A percentile compares a stretch with the other conserved stretches of the same genome.
Conservation (phyloP, 1,140 invertebrate species). For the Telenomus remus region DNA sequence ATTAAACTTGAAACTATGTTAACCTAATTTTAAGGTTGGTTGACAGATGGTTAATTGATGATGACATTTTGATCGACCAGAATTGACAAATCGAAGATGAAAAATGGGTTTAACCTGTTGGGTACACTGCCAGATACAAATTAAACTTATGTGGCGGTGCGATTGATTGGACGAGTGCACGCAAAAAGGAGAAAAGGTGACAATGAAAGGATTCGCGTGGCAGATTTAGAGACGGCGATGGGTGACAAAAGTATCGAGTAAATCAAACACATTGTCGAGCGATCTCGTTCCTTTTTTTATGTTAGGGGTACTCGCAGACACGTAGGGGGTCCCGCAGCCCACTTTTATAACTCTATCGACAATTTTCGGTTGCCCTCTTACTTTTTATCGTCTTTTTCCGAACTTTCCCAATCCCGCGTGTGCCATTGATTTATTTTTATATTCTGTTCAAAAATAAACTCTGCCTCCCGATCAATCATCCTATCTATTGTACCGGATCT, state of each 20-base stretch:
- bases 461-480: slow-evolving; percentile 33
- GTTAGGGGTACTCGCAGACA: slow-evolving; percentile 50
- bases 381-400: slow-evolving; percentile 59
- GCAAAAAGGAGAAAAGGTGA: slow-evolving; percentile 29
- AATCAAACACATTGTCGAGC: slow-evolving; percentile 60
- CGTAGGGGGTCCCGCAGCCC: slow-evolving; percentile 56
- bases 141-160: slow-evolving; percentile 31
- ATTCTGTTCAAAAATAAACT: slow-evolving; percentile 16
- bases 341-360: slow-evolving; percentile 70
- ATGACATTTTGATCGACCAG: no score
- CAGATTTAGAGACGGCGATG: slow-evolving; percentile 10
- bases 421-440: slow-evolving; percentile 62
- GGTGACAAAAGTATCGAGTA: slow-evolving; percentile 47
- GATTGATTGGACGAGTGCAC: slow-evolving; percentile 25
- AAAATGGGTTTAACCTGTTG: slow-evolving; percentile 40
- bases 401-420: slow-evolving; percentile 32
- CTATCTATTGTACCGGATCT: background rate
- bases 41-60: no score
- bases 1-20: no score
- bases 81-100: slow-evolving; percentile 15
- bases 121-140: slow-evolving; percentile 30
- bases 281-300: slow-evolving; percentile 48
- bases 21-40: no score
- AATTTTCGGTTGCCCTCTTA: slow-evolving; percentile 66
- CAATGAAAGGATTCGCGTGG: slow-evolving; percentile 57